These are phyloP conservation scores for Monochamus saltuarius DNA, from an alignment of 1,140 invertebrate species.

Conservation along the genomic window DNA sequence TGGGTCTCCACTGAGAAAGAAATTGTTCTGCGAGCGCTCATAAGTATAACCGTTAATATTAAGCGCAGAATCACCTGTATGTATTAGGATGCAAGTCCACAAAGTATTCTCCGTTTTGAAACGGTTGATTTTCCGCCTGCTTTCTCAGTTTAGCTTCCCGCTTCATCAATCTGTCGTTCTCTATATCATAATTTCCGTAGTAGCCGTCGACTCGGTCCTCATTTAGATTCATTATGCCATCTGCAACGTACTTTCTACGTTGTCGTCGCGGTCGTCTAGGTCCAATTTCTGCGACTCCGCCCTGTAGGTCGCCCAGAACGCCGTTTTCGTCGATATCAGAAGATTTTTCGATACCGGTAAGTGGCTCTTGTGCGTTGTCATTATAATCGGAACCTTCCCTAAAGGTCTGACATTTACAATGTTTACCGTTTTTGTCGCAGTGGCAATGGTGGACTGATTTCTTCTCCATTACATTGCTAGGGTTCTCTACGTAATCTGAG, in stretches of 20 bases:
- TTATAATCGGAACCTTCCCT: not conserved
- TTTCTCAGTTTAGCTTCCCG: not conserved
- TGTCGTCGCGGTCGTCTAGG: too few species aligned
- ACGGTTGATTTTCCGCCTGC: not conserved
- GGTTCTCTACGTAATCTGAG: too few species aligned
- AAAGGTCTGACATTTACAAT: conserved; percentile 12
- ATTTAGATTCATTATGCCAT: conserved; percentile 21
- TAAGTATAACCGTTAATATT: too few species aligned
- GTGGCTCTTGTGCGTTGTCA: not conserved
- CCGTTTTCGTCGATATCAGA: too few species aligned
- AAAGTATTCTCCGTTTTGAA: conserved; percentile 26
- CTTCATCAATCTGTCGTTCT: not conserved
- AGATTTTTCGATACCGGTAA: not conserved
- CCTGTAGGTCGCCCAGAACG: too few species aligned
- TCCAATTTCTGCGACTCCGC: too few species aligned
- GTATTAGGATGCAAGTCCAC: conserved; percentile 25
- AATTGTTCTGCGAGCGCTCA: too few species aligned
- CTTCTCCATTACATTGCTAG: too few species aligned
- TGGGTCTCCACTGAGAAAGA: too few species aligned
- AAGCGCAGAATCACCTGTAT: conserved; percentile 9
- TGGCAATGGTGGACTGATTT: not conserved
- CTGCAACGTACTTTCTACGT: too few species aligned
- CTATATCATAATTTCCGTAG: not conserved
- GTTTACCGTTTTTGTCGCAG: conserved; percentile 9
- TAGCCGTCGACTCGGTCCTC: not conserved